Evolutionary conservation across 1,140 invertebrate genomes (phyloP).

Genomic region (Drosophila sp.): DNA sequence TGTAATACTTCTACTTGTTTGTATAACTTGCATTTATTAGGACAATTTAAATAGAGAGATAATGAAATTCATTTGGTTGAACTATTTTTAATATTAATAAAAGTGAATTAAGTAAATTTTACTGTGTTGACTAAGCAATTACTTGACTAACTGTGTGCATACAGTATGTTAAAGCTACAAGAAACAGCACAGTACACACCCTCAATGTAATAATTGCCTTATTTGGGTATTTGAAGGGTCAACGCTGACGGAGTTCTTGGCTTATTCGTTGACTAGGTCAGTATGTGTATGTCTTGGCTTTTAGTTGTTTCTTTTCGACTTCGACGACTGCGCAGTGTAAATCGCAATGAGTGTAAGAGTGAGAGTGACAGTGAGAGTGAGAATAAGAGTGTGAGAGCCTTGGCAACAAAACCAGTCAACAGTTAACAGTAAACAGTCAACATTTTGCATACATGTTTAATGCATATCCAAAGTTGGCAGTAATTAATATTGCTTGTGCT

Average conservation of each 20-base stretch:
- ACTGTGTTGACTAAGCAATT: no score
- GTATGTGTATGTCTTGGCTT: constrained; percentile 69
- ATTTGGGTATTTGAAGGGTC: constrained; percentile 60
- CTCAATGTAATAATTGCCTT: constrained; percentile 44
- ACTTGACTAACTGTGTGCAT: not conserved
- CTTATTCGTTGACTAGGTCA: constrained; percentile 75
- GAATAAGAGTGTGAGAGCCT: constrained; percentile 10
- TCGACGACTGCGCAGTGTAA: constrained; percentile 55
- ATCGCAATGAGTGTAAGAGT: not conserved
- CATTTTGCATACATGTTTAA: constrained; percentile 1
- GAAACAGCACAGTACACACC: constrained; percentile 1
- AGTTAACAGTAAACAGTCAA: not conserved
- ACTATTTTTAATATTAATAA: no score
- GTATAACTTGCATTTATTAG: no score
- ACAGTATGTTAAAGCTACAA: not conserved
- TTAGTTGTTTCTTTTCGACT: constrained; percentile 41
- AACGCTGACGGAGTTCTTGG: constrained; percentile 22
- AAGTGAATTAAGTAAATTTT: no score
- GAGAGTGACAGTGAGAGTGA: constrained; percentile 14
- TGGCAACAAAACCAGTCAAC: constrained; percentile 47
- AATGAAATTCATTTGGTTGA: no score
- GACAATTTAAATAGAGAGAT: no score
- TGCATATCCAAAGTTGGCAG: not conserved
- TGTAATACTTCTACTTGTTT: no score
- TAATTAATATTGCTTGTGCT: not conserved